These are phyloP conservation scores for Spheniscus mendiculus DNA, from an alignment of 2,113 vertebrate genomes.

Conservation along the genomic window DNA sequence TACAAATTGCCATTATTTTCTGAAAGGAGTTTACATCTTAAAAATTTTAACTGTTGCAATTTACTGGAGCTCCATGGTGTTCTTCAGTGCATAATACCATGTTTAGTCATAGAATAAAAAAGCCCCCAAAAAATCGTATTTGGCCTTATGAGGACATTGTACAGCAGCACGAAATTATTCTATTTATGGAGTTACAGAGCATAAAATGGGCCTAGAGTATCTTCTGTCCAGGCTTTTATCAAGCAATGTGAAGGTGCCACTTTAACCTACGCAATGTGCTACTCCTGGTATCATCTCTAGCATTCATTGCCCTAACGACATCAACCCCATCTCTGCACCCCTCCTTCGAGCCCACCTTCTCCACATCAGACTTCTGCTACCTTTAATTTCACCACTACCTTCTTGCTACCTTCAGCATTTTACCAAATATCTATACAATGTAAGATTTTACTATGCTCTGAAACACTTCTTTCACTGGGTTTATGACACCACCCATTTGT, in stretches of 20 bases:
- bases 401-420: neutral
- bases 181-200: neutral
- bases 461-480: neutral
- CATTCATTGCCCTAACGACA: neutral
- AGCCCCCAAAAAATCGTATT: fast-evolving
- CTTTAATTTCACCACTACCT: neutral
- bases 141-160: neutral
- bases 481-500: neutral
- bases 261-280: neutral
- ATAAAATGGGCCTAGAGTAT: neutral
- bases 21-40: neutral
- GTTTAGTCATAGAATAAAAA: neutral
- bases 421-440: fast-evolving
- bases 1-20: neutral
- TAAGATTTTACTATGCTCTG: neutral
- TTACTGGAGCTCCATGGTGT: neutral
- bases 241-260: neutral
- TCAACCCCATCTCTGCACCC: neutral
- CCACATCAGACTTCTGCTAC: neutral
- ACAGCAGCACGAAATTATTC: neutral
- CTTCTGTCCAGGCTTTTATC: neutral
- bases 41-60: neutral
- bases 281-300: neutral
- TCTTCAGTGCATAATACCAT: neutral
- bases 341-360: neutral